Percentiles rank a stretch among this genome's conserved stretches.
Conservation (phyloP, 2,888 invertebrate genomes). For the Mesorhabditis spiculigera region DNA sequence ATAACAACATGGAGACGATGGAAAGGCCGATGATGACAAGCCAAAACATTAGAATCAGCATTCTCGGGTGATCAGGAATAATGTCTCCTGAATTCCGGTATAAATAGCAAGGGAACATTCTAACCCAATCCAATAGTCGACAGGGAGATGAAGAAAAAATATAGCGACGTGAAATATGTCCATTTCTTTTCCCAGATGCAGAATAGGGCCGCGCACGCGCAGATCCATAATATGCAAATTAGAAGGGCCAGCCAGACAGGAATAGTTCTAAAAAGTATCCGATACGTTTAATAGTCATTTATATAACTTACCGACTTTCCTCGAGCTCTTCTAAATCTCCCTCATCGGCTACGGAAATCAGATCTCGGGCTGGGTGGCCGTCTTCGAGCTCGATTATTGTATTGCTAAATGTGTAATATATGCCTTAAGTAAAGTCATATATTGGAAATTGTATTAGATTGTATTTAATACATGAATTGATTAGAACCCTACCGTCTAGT, state of each 20-base stretch:
- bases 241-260: constrained; percentile 84
- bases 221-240: constrained; percentile 79
- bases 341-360: background rate
- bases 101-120: background rate
- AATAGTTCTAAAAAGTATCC: constrained; percentile 39
- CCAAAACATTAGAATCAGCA: constrained; percentile 84
- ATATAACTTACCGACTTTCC: constrained; percentile 26
- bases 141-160: constrained; percentile 94
- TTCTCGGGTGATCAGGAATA: constrained; percentile 72
- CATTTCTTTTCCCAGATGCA: constrained; percentile 68
- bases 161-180: constrained; percentile 89
- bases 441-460: no score
- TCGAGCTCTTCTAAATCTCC: constrained; percentile 15
- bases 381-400: constrained; percentile 11
- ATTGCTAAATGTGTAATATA: background rate
- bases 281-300: background rate
- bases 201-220: constrained; percentile 77
- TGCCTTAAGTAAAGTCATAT: no score
- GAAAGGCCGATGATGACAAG: constrained; percentile 91
- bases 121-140: constrained; percentile 80
- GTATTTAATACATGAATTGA: background rate
- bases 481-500: background rate
- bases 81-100: constrained; percentile 52
- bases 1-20: constrained; percentile 92
- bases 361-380: background rate